Base-by-base conservation (phyloP, 2,113 vertebrate genomes). In the Amphiprion percula region DNA sequence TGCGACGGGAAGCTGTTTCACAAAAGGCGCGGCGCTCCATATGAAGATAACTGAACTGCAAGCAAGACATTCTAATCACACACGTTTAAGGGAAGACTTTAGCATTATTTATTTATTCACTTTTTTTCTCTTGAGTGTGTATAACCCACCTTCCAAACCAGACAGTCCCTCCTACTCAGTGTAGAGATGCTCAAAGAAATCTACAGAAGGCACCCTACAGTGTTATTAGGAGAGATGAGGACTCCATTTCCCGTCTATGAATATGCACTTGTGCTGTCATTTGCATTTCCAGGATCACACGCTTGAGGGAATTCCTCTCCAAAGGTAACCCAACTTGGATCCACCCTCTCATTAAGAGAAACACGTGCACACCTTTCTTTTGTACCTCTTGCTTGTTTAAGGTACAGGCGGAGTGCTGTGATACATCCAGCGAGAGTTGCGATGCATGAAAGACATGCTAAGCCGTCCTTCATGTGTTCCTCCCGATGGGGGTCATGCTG, bases 381-480 rank as follows among this genome's bases (percentile, higher is more conserved):
- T 68, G 28, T 64, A 53, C 74, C 50, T 76, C 77, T 81, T 77
- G 73, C 83, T 84, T 84, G 77, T 87, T 92, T 86, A 59, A 89
- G 84, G 70, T 77, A 62, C 80, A 79, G 75, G 65, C 63, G 55
- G 69, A 84, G 81, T 50, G 10, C 74, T 80, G 85, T 87, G 87
- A 89, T 80, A 52, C 67, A 74, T 73, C 80, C 80, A 80, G 68
- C 2, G 70, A 90, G 87, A 81, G 79, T 77, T 82, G 33, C 63
- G 41, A 60, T 30, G 56, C 86, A 89, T 93, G 87, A 89, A 93
- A 91, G 85, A 69, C 82, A 89, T 86, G 87, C 77, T 88, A 89
- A 90, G 84, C 83, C 86, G 89, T 84, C 90, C 91, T 94, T 84
- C 80, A 83, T 68, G 68, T 93, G 90, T 77, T 54, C 82, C 70